These are phyloP conservation scores for Helicolenus hilgendorfi DNA, from an alignment of 2,797 vertebrate species.

Conservation along the genomic window DNA sequence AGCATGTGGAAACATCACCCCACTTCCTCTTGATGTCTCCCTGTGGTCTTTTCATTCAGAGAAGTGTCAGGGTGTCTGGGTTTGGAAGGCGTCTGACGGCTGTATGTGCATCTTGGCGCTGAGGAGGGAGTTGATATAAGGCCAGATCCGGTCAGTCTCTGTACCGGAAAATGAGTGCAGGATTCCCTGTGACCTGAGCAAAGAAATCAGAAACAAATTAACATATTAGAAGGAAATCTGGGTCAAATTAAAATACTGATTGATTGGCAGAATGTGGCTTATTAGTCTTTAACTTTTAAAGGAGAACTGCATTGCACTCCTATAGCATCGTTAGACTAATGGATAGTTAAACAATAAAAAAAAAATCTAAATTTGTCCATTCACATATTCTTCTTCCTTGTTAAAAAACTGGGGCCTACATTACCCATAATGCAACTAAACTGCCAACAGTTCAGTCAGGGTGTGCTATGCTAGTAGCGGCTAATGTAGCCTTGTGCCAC, in stretches of 20 bases:
- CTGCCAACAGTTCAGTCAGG: too few species aligned
- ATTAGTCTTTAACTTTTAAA: too few species aligned
- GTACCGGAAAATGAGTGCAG: conserved; percentile 97
- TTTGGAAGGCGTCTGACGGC: conserved; percentile 75
- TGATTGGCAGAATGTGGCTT: background rate
- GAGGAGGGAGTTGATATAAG: conserved; percentile 95
- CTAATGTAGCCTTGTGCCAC: background rate
- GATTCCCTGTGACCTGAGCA: conserved; percentile 93
- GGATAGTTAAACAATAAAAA: background rate
- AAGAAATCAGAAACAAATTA: background rate
- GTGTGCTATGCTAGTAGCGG: too few species aligned
- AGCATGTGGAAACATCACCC: background rate
- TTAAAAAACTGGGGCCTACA: too few species aligned
- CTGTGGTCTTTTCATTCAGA: background rate
- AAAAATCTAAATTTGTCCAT: too few species aligned
- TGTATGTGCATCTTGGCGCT: conserved; percentile 91
- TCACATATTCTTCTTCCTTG: too few species aligned
- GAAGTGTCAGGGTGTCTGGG: conserved; percentile 74
- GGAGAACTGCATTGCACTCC: too few species aligned
- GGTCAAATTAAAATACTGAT: background rate
- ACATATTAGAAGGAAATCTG: background rate
- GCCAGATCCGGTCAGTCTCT: conserved; percentile 98
- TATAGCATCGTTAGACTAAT: background rate
- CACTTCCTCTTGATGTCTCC: conserved; percentile 24
- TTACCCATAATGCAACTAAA: too few species aligned